These are phyloP conservation scores for Drosophila maculinotata DNA, from an alignment of 2,888 invertebrate genomes.

Conservation along the genomic window DNA sequence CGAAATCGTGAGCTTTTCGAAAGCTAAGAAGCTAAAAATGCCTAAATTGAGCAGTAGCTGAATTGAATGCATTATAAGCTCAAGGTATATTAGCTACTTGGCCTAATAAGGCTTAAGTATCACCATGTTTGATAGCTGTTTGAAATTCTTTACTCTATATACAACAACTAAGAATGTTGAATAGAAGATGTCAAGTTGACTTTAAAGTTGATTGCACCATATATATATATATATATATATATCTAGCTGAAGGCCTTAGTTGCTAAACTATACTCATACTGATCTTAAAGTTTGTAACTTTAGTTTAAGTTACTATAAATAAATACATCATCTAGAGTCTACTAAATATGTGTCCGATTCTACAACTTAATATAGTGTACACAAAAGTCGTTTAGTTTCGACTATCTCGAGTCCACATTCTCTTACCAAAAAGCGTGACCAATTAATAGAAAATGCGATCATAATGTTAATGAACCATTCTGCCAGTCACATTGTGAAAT, in stretches of 20 bases:
- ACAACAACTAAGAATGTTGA: neutral
- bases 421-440: constrained; percentile 6
- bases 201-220: too few relatives aligned
- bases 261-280: too few relatives aligned
- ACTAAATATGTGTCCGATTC: too few relatives aligned
- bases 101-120: neutral
- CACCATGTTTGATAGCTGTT: neutral
- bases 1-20: constrained; percentile 24
- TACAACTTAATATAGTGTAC: constrained; percentile 12
- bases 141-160: neutral
- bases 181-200: too few relatives aligned
- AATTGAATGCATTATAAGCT: neutral
- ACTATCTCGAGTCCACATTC: neutral
- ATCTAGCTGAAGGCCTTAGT: too few relatives aligned
- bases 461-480: constrained; percentile 3
- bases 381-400: neutral
- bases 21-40: constrained; percentile 31
- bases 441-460: constrained; percentile 18
- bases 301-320: too few relatives aligned
- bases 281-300: too few relatives aligned
- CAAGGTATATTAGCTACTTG: constrained; percentile 1
- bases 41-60: constrained; percentile 3
- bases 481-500: constrained; percentile 7
- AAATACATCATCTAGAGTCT: too few relatives aligned
- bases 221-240: too few relatives aligned